These are phyloP conservation scores for Spilarctia lutea DNA, from an alignment of 2,888 invertebrate species.

Conservation along the genomic window DNA sequence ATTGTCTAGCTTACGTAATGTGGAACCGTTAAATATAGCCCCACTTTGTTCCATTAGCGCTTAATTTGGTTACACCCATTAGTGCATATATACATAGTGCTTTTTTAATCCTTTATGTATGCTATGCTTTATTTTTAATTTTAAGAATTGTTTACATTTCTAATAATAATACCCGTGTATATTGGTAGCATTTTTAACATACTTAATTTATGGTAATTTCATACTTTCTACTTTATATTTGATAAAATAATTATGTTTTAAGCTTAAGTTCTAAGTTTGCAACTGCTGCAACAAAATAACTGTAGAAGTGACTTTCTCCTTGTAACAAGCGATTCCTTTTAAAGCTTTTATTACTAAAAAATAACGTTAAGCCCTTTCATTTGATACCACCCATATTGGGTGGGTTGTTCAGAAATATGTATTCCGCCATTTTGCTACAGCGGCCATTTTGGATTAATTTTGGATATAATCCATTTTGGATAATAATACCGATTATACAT, in stretches of 20 bases:
- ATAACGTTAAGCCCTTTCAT: too few species aligned
- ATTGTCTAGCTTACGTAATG: constrained; percentile 5
- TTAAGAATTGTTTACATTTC: background rate
- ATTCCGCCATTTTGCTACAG: too few species aligned
- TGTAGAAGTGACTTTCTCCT: background rate
- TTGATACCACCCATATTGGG: too few species aligned
- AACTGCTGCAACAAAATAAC: background rate
- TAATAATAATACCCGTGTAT: background rate
- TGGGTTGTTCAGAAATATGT: too few species aligned
- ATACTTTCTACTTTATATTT: too few species aligned
- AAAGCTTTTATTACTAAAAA: too few species aligned
- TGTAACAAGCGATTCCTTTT: too few species aligned
- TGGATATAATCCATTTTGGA: too few species aligned
- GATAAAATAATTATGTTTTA: background rate
- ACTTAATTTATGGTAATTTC: too few species aligned
- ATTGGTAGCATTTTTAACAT: background rate
- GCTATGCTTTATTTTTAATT: too few species aligned
- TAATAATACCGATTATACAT: too few species aligned
- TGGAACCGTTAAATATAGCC: constrained; percentile 12
- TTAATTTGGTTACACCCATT: constrained; percentile 27
- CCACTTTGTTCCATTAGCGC: constrained; percentile 36
- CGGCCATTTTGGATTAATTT: too few species aligned
- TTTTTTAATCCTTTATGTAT: background rate
- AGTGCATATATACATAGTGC: constrained; percentile 16
- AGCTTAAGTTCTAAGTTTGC: background rate